Base-by-base conservation (phyloP, 1,140 invertebrate species). In the Subanguina moxae region DNA sequence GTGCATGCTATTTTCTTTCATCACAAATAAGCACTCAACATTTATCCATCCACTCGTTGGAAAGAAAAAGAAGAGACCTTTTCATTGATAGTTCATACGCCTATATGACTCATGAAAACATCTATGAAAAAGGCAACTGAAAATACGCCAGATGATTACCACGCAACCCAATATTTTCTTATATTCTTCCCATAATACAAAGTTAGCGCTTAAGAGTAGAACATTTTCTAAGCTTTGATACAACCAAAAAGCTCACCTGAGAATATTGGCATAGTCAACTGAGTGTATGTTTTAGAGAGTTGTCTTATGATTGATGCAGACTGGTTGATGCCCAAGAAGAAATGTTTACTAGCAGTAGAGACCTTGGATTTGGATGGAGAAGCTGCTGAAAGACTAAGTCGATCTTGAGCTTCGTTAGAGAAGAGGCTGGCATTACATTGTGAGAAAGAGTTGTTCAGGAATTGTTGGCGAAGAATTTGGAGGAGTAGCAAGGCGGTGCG, bases 201-300 rank as follows among this genome's bases (percentile, higher is more conserved):
- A n/a, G n/a, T n/a, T n/a, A n/a, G n/a, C n/a, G n/a, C n/a, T n/a
- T 64, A 43, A 63, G 23, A 32, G 63, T 71, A 56, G 68, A 32
- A 30, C 32, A 73, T 57, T 17, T 21, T 27, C 52, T 17, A 56
- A 23, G 30, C 64, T 19, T 32, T 57, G 56, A 65, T 83, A 83
- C 87, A 83, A n/a, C n/a, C n/a, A n/a, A n/a, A n/a, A n/a, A n/a
- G n/a, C n/a, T n/a, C n/a, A 94, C 92, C 93, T 81, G 93, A 96
- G 85, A 97, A 97, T 88, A 97, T 95, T 0, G 93, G 92, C 93
- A 98, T 96, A 11, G 94, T 97, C 0, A 97, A 86, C 79, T 97
- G 93, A 0, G 94, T 92, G 83, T 97, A 93, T 13, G 95, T 85
- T 65, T 92, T 89, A 0, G 94, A 90, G 68, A 98, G 84, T 80